These are phyloP conservation scores for Mesitornis unicolor DNA, from an alignment of 2,113 vertebrate species.

Conservation along the genomic window DNA sequence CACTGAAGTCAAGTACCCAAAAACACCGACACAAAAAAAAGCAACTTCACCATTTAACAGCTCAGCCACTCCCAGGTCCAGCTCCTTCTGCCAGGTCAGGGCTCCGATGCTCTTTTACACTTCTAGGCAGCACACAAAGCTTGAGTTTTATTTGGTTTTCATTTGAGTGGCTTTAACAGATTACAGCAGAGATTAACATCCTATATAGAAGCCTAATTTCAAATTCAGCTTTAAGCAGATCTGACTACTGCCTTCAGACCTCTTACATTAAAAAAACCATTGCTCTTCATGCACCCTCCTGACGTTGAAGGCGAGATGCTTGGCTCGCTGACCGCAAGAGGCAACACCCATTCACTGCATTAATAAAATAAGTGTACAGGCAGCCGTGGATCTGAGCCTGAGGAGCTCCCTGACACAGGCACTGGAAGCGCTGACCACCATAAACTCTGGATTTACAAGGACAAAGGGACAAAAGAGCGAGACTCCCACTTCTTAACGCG, in stretches of 20 bases:
- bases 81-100: neutral
- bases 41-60: neutral
- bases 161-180: neutral
- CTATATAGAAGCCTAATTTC: neutral
- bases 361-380: neutral
- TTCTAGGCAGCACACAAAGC: neutral
- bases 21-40: neutral
- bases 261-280: neutral
- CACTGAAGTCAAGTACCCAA: neutral
- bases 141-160: neutral
- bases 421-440: neutral
- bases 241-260: neutral
- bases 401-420: neutral
- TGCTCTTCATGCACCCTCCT: neutral
- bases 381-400: neutral
- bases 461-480: conserved; percentile 13
- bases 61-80: neutral
- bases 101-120: neutral
- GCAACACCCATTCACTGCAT: neutral
- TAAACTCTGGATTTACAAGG: conserved; percentile 5
- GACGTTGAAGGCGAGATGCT: neutral
- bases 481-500: neutral
- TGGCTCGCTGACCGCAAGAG: neutral
- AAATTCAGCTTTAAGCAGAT: neutral
- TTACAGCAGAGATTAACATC: neutral